Evolutionary conservation across 53 echinoderm and acorn worm genomes (phyloP), one percentile per base, ranked within the genome.

Genomic region (Holothuria scabra): DNA sequence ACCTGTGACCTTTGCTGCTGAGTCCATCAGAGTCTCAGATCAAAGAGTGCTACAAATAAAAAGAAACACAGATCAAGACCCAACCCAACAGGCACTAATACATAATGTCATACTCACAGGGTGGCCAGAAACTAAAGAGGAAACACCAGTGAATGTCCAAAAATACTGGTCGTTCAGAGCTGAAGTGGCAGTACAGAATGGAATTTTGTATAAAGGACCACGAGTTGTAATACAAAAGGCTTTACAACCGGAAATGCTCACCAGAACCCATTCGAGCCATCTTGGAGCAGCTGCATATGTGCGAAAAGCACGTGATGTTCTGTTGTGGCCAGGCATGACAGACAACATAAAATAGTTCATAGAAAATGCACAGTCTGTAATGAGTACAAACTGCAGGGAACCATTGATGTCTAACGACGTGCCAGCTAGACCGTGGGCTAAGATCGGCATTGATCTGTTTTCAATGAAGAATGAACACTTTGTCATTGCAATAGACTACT

Each of bases 401-500:
- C 67, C 12, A 3, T 28, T 30, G 5, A n/a, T n/a, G n/a, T n/a
- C n/a, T n/a, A n/a, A n/a, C n/a, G n/a, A n/a, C n/a, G n/a, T n/a
- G n/a, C 12, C 67, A 24, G 12, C n/a, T 28, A 19, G 28, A 25
- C 12, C 67, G 2, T 11, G 67, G 60, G 60, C n/a, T 5, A 60
- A 60, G 25, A 25, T 60, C n/a, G 60, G 60, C 35, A 35, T 35
- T 35, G 35, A 6, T 3, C 35, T 35, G 3, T 35, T 35, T 35
- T 35, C 3, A 35, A 35, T 3, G 6, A 35, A 35, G 35, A 35
- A 35, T 3, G 59, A 59, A 20, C 63, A 85, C 46, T 85, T 85
- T 32, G 55, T 89, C 26, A 68, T 89, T 1, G 84, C 85, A 55
- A 79, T 85, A 5, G 79, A 89, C 70, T 85, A 84, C 38, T 89